Base-by-base conservation (phyloP, 2,797 vertebrate genomes). In the Phoeniculus purpureus region DNA sequence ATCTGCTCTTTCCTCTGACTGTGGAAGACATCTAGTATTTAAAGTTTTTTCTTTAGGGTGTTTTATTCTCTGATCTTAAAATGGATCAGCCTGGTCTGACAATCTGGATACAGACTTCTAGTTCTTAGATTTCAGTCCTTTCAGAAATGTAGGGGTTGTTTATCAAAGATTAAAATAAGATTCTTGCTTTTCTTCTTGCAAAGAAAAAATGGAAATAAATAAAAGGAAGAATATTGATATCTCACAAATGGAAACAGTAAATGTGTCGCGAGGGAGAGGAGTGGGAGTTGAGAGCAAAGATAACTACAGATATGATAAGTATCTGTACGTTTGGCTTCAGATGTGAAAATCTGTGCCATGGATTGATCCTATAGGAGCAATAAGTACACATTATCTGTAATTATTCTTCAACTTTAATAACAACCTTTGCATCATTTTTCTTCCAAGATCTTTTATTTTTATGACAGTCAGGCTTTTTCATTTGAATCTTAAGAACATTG, bases 311-410 rank as follows among this genome's bases (percentile, higher is more conserved):
- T 94, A 73, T 64, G 87, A 87, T 94, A 90, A 95, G 81, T 73
- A 43, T 94, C 90, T 92, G 75, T 89, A 23, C 27, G 1, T 95
- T 96, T 96, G 96, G 94, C 94, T 94, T 96, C 88, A 62, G 72
- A 87, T 47, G 47, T 26, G 77, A 87, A 94, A 89, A 87, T 81
- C 85, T 71, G 92, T 96, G 95, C 92, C 77, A 83, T n/a, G 37
- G 95, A 95, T 84, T 78, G 95, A 95, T 96, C 96, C 94, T 95
- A 62, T 48, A 96, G 94, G 91, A 87, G 85, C 94, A 92, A 96
- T 97, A 96, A 96, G 97, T 97, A 94, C 37, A 62, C 90, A 96
- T 97, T 97, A 97, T 95, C 93, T 94, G 90, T 96, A 96, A 97
- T 97, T 97, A 96, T 96, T 95, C 95, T 72, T 85, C 37, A 93